A percentile compares a stretch with the other conserved stretches of the same genome.
phyloP scores from a whole-genome alignment of 2,888 invertebrate genomes.

The Cyclophora punctaria region DNA sequence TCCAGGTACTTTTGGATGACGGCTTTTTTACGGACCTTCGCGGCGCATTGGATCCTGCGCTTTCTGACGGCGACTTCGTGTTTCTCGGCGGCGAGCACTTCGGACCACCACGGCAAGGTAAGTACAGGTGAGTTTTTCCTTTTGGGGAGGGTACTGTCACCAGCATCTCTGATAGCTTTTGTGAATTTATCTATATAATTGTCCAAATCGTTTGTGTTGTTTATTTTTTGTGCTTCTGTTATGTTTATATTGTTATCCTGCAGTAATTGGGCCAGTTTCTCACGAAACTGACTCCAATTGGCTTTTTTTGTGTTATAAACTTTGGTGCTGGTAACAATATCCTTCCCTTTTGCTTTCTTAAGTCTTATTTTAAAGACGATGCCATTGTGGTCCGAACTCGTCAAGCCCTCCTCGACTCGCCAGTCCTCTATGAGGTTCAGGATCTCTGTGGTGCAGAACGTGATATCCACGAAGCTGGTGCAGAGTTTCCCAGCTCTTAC shows the following conservation, averaged over 20 bases:
- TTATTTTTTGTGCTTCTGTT: conserved; percentile 3
- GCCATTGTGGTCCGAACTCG: background rate
- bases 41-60: conserved; percentile 10
- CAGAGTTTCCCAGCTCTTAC: background rate
- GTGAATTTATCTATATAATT: background rate
- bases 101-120: conserved; percentile 18
- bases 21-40: conserved; percentile 6
- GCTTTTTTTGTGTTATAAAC: conserved; percentile 15
- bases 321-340: too few relatives aligned
- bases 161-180: conserved; percentile 1
- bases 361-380: background rate
- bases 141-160: conserved; percentile 2
- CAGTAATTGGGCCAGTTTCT: conserved; percentile 6
- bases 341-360: background rate
- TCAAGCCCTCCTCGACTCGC: background rate
- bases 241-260: background rate
- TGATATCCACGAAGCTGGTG: background rate
- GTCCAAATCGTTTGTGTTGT: conserved; percentile 1
- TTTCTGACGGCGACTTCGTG: conserved; percentile 8
- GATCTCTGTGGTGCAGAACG: background rate
- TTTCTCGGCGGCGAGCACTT: conserved; percentile 3
- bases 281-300: conserved; percentile 15
- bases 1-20: conserved; percentile 13
- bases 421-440: background rate
- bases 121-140: background rate